Evolutionary conservation across 1,140 invertebrate species (phyloP), one percentile per base, ranked within the genome.

Genomic region (Orchestia grillus): DNA sequence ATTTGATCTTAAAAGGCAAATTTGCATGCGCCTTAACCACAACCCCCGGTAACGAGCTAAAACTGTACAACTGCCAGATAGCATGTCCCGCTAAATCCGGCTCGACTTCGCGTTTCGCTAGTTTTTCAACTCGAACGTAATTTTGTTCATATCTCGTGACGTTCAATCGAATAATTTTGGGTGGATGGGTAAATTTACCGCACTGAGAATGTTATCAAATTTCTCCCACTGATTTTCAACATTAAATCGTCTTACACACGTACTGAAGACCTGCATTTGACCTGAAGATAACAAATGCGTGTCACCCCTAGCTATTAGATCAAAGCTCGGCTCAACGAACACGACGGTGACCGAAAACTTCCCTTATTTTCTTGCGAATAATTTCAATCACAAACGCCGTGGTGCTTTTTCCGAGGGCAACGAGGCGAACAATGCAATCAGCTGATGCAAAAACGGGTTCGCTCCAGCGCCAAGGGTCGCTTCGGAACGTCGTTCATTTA

Each of bases 341-440:
- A 77, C 62, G 28, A 8, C 62, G 62, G 62, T 36, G 62, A 28
- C 15, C 62, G 36, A 77, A 77, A 77, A 77, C 62, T 77, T 77
- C 62, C 62, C 62, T 77, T 77, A 77, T 77, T 77, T 77, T 77
- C 11, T 77, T 77, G 62, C 62, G 36, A 77, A 77, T 77, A 77
- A 77, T 77, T 77, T 77, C 15, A 77, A 77, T 77, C 62, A 77
- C 62, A 77, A 77, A 36, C 62, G 62, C 62, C 3, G 15, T 77
- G 36, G 1, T 19, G 62, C 15, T 3, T 77, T 77, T 77, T 77
- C 11, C 62, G 28, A 36, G 62, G 36, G 62, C 62, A 77, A 77
- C 62, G 62, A 77, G 62, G 62, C 62, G 62, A 77, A 77, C 62
- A 77, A 77, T 77, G 62, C 62, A 77, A 77, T 77, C 62, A 77